phyloP scores from a whole-genome alignment of 2,888 invertebrate genomes.

The Cataglyphis altisquamis region DNA sequence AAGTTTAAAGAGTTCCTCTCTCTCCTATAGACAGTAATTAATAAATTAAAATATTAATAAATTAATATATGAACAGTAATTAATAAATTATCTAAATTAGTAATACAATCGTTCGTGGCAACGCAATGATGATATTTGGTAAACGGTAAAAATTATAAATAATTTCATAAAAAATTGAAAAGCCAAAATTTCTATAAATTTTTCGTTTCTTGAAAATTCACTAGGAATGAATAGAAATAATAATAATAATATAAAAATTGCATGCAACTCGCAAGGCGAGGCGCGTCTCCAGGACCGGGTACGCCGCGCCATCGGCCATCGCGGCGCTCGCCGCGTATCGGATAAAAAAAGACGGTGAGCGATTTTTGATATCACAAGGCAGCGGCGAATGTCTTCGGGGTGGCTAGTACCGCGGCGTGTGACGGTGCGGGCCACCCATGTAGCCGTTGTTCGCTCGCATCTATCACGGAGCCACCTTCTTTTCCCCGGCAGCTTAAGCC shows the following conservation, averaged over 20 bases:
- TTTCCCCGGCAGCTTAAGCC: conserved; percentile 80
- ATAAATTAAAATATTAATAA: too few relatives aligned
- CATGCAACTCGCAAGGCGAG: background rate
- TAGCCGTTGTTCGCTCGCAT: conserved; percentile 85
- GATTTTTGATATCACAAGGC: conserved; percentile 75
- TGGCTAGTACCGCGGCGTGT: conserved; percentile 84
- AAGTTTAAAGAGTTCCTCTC: background rate
- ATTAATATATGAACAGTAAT: too few relatives aligned
- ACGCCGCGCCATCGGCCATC: conserved; percentile 53
- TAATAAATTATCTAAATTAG: too few relatives aligned
- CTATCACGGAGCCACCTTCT: conserved; percentile 85
- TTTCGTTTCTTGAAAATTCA: background rate
- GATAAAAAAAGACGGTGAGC: conserved; percentile 10
- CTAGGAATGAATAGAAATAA: too few relatives aligned
- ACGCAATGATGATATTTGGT: too few relatives aligned
- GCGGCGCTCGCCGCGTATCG: conserved; percentile 63
- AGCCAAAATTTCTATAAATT: background rate
- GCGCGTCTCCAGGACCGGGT: conserved; percentile 48
- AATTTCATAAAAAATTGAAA: background rate
- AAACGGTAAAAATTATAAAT: background rate
- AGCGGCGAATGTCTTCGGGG: conserved; percentile 83
- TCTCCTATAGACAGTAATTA: background rate
- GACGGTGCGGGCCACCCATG: conserved; percentile 85
- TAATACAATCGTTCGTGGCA: background rate
- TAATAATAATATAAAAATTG: too few relatives aligned